Conservation (phyloP, 2,888 invertebrate genomes). For the Gymnocheta viridis region DNA sequence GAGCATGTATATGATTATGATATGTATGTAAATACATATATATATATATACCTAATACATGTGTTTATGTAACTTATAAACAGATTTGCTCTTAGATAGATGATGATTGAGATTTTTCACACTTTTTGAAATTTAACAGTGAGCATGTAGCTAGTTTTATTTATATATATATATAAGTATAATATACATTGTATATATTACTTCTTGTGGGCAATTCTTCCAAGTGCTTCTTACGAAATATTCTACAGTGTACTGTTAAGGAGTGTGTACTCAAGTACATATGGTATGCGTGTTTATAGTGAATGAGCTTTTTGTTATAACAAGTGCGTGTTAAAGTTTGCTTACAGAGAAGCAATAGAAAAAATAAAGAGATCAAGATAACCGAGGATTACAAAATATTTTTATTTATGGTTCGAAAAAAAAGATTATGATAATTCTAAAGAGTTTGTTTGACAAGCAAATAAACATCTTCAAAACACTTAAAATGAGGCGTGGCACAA, state of each 20-base stretch:
- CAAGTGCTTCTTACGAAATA: conserved; percentile 1
- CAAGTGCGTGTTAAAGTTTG: conserved; percentile 53
- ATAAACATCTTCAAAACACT: conserved; percentile 23
- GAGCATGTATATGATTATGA: no score
- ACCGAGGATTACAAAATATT: conserved; percentile 78
- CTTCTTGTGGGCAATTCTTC: not conserved
- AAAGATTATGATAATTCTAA: conserved; percentile 56
- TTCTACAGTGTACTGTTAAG: not conserved
- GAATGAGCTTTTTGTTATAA: conserved; percentile 34
- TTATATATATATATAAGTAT: no score
- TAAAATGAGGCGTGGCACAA: conserved; percentile 41
- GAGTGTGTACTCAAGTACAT: not conserved
- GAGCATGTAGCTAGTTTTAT: not conserved
- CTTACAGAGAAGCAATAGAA: conserved; percentile 31
- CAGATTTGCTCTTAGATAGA: not conserved
- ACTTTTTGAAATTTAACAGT: not conserved
- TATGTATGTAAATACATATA: no score
- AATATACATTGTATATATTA: no score
- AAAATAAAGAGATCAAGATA: conserved; percentile 77
- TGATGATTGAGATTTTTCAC: not conserved
- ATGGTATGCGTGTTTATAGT: conserved; percentile 9
- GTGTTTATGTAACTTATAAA: not conserved
- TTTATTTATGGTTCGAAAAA: conserved; percentile 73
- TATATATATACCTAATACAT: no score
- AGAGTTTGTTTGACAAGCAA: conserved; percentile 13